These are phyloP conservation scores for Drosophila pectinifera DNA, from an alignment of 1,140 invertebrate genomes.

Conservation along the genomic window DNA sequence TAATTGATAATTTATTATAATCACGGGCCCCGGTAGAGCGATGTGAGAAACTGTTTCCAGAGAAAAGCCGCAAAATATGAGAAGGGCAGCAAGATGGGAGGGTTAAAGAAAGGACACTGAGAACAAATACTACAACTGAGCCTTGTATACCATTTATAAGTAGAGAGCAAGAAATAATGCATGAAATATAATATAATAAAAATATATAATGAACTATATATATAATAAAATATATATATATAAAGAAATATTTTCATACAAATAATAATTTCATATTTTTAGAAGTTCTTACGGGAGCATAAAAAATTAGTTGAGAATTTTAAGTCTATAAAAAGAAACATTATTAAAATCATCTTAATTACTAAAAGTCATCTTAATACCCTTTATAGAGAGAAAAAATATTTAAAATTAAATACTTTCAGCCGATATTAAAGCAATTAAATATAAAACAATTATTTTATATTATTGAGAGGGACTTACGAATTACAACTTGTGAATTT, in stretches of 20 bases:
- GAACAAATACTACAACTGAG: not conserved
- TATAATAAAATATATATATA: too few relatives aligned
- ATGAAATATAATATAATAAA: too few relatives aligned
- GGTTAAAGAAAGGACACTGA: conserved; percentile 6
- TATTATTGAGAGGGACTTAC: not conserved
- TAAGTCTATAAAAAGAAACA: too few relatives aligned
- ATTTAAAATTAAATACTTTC: not conserved
- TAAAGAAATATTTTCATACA: too few relatives aligned
- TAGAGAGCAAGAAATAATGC: not conserved
- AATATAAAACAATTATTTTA: not conserved
- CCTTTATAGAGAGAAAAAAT: too few relatives aligned
- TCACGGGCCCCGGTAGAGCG: conserved; percentile 53
- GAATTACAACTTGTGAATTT: too few relatives aligned
- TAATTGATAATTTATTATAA: conserved; percentile 84
- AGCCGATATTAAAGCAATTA: not conserved
- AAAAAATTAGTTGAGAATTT: too few relatives aligned
- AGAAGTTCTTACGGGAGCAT: too few relatives aligned
- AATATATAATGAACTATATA: too few relatives aligned
- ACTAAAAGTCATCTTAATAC: too few relatives aligned
- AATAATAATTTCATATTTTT: too few relatives aligned
- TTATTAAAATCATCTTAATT: too few relatives aligned
- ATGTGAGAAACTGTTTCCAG: conserved; percentile 35
- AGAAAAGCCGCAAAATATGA: conserved; percentile 31
- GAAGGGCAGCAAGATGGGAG: conserved; percentile 12
- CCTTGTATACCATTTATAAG: not conserved